phyloP scores from a whole-genome alignment of 2,888 invertebrate species.

The Lottia gigantea region DNA sequence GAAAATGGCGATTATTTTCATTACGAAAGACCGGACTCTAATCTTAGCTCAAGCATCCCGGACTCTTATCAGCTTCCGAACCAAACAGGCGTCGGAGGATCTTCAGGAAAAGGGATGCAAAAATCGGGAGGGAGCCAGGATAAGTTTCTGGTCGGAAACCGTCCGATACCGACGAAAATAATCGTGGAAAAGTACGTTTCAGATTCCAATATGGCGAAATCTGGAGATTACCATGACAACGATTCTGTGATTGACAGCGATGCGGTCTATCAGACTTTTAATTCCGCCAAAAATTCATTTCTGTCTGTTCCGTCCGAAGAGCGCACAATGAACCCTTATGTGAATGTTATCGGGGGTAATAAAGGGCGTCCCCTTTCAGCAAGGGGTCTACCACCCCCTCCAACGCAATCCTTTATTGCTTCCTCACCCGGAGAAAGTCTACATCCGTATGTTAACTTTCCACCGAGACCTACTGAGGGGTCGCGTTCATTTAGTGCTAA shows the following conservation, averaged over 20 bases:
- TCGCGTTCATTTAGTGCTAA: neutral
- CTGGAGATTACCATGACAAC: neutral
- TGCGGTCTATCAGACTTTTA: neutral
- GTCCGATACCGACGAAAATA: neutral
- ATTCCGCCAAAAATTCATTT: neutral
- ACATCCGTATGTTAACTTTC: neutral
- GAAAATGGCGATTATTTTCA: neutral
- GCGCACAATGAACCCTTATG: too few relatives aligned
- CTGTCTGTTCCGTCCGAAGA: too few relatives aligned
- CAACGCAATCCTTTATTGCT: too few relatives aligned
- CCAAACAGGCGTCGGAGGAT: neutral
- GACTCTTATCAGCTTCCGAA: neutral
- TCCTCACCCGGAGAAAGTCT: neutral
- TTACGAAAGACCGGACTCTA: neutral
- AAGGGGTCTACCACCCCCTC: neutral
- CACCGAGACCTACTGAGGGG: neutral
- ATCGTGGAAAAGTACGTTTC: neutral
- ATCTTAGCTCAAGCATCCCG: slow-evolving; percentile 2
- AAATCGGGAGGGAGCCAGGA: neutral
- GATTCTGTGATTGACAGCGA: neutral
- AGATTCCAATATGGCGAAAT: neutral
- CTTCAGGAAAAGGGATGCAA: neutral
- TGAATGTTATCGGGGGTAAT: too few relatives aligned
- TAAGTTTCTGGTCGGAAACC: neutral
- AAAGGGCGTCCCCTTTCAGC: too few relatives aligned